phyloP scores from a whole-genome alignment of 2,797 vertebrate genomes.

The Lacerta bilineata region DNA sequence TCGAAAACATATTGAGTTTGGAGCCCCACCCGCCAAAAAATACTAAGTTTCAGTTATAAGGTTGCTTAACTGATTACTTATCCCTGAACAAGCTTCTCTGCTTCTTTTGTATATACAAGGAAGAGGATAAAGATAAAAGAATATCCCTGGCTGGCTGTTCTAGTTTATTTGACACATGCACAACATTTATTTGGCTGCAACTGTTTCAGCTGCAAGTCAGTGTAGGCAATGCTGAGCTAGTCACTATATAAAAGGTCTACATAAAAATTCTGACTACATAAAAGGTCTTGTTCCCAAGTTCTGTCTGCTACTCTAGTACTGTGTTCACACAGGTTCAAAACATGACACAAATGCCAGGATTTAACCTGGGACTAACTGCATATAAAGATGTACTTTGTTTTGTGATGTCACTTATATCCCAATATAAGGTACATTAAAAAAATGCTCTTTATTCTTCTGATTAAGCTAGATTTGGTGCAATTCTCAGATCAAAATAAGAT shows the following conservation, averaged over 20 bases:
- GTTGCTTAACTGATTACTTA: not conserved
- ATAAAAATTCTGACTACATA: too few species aligned
- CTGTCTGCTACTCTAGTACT: not conserved
- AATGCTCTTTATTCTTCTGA: not conserved
- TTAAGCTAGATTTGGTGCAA: not conserved
- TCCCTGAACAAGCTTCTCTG: too few species aligned
- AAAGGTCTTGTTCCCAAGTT: too few species aligned
- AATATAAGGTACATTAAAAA: too few species aligned
- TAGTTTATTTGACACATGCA: too few species aligned
- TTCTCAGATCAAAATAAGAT: not conserved
- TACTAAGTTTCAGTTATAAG: not conserved
- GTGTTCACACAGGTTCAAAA: not conserved
- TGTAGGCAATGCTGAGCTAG: too few species aligned
- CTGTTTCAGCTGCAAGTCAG: too few species aligned
- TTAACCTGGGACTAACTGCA: too few species aligned
- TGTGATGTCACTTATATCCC: too few species aligned
- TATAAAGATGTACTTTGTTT: not conserved
- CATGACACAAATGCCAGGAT: not conserved
- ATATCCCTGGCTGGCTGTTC: too few species aligned
- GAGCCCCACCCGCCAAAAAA: not conserved
- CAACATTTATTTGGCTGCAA: too few species aligned
- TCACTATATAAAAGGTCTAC: too few species aligned
- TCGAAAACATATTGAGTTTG: not conserved
- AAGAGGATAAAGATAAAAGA: not conserved
- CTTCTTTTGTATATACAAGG: not conserved